Evolutionary conservation across 2,888 invertebrate species (phyloP), one percentile per base, ranked within the genome.

Genomic region (Pyrgus malvae): DNA sequence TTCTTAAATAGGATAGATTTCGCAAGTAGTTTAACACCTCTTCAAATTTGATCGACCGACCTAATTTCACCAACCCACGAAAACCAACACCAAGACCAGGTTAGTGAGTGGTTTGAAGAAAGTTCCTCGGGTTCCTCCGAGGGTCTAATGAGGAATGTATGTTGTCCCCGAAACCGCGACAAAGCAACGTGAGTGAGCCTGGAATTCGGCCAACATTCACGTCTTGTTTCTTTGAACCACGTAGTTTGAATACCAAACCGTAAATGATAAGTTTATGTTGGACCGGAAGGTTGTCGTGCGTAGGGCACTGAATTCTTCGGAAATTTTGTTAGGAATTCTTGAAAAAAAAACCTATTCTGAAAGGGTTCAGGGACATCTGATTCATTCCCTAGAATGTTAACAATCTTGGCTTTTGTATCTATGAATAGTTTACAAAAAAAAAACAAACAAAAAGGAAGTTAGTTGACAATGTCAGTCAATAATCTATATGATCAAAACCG

Each of bases 151-250:
- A 51, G 37, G 19, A 51, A 27, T 51, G 31, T 19, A 17, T 35
- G 23, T 35, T 23, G 35, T 27, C 16, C 27, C 11, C 17, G n/a
- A 19, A 11, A 17, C 37, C 44, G 27, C 44, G 37, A 51, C 51
- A 51, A 35, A 51, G 50, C n/a, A 9, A 23, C 9, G 27, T 17
- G 17, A 16, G 14, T 37, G 16, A 17, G 37, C 21, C 21, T 29
- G 45, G 53, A 45, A 53, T 53, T 14, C 38, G 27, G 25, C 29
- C 53, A 38, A 38, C 44, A 44, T 51, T 44, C 33, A 37, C 12
- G 11, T 38, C 21, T 23, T 21, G 11, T 7, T 7, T 45, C 38
- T 38, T 45, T 37, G 44, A 12, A 16, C 23, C 14, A 17, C 27
- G 16, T 33, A 29, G 41, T 41, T 41, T 12, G 33, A 19, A 41